Percentiles rank a stretch among this genome's conserved stretches.
Conservation (phyloP, 53 echinoderm and acorn worm species). For the Holothuria scabra region DNA sequence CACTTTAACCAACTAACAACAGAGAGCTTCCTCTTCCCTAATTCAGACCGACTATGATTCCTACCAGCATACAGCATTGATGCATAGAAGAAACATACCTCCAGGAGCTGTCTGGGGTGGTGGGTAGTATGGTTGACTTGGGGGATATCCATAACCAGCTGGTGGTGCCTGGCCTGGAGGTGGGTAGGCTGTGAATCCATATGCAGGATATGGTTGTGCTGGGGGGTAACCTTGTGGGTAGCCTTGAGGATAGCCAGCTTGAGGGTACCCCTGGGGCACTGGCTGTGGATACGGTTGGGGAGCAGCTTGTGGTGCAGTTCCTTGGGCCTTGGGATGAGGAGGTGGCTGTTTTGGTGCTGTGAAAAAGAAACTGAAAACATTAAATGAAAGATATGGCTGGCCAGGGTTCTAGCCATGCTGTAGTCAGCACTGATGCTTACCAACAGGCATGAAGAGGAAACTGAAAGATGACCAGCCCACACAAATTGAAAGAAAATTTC, state of each 20-base stretch:
- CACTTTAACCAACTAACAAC: no score
- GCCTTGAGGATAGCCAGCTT: constrained; percentile 33
- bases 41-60: background rate
- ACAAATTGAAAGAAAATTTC: no score
- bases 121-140: constrained; percentile 38
- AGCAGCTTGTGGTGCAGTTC: constrained; percentile 42
- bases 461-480: no score
- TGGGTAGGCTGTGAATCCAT: constrained; percentile 10
- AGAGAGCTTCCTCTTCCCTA: background rate
- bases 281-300: constrained; percentile 39
- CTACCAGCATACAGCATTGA: background rate
- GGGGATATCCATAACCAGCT: constrained; percentile 58
- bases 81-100: constrained; percentile 4
- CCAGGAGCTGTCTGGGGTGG: constrained; percentile 10
- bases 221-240: constrained; percentile 28
- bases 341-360: constrained; percentile 23
- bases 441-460: no score
- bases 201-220: constrained; percentile 35
- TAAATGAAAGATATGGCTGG: background rate
- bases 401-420: constrained; percentile 6
- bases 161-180: constrained; percentile 38
- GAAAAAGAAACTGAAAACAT: background rate
- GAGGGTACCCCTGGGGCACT: constrained; percentile 42
- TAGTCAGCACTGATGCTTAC: no score
- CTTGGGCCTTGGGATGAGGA: constrained; percentile 33